Evolutionary conservation across 2,797 vertebrate genomes (phyloP), one percentile per base, ranked within the genome.

Genomic region (Brachyalestes nurse): DNA sequence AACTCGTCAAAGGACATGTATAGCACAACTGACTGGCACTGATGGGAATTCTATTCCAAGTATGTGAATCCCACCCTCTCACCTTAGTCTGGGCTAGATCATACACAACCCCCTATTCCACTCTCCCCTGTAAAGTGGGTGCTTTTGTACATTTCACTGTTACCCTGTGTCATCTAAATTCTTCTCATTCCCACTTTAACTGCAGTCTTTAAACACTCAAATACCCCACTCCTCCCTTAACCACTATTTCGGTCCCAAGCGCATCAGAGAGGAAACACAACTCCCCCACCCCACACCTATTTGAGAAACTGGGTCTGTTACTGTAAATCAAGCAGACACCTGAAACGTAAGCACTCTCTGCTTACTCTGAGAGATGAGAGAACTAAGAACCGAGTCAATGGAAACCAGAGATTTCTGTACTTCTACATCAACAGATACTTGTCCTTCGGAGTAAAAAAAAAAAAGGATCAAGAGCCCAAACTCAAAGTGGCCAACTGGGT

Each of bases 401-500:
- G 51, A 57, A 28, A 38, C 23, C 65, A 66, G 55, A 19, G 42
- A 53, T 45, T 47, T 0, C 34, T 6, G 16, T 61, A 34, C 72
- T 49, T 38, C 14, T 47, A 65, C 17, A 77, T 66, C 34, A 58
- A 23, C 25, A 14, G 5, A 21, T 77, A 70, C 21, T 67, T 40
- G 40, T 57, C 10, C 17, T 71, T 61, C 42, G 9, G n/a, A 58
- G 55, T 64, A 2, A 55, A 58, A 72, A 42, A 72, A 42, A 1
- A 5, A 57, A 67, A 53, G 69, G 47, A 49, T 28, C 49, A 71
- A 38, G 74, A 77, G 13, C 9, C 45, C 5, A 62, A 64, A 58
- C 71, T 38, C 6, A 57, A 74, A 78, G 77, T 75, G 67, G 89
- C 90, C 90, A 93, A 92, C 89, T 91, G 82, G 91, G 88, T 86